Evolutionary conservation across 1,140 invertebrate genomes (phyloP), one percentile per base, ranked within the genome.

Genomic region (Dermatophagoides farinae): DNA sequence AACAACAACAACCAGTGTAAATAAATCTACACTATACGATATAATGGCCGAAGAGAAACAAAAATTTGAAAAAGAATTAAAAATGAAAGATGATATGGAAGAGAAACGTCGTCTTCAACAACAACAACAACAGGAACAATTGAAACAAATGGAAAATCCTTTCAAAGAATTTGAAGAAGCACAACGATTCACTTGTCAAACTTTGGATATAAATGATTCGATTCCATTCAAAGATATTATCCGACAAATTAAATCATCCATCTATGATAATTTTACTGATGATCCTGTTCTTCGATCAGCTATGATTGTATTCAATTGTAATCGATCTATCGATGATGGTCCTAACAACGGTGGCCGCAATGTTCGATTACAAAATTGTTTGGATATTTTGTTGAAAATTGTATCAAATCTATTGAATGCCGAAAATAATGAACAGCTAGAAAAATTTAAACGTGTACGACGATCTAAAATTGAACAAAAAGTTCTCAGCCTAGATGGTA

Each of bases 241-340:
- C 6, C 1, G 44, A 4, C 9, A 50, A 50, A 50, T 60, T 10
- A 49, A 50, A 18, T 25, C 18, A 22, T 40, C 47, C 25, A 60
- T 60, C 38, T 47, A 23, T 25, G 40, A 23, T 16, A 60, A 49
- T 50, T 49, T 50, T 38, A 16, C 37, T 25, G 47, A 60, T 23
- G 58, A 60, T 49, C 22, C 39, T 14, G 52, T 40, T 40, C 38
- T 60, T 14, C n/a, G 22, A n/a, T 60, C 50, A 38, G 43, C 44
- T 2, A 47, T 60, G 43, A 52, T 49, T 37, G 2, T 60, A 20
- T 37, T 60, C n/a, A 60, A 60, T 52, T 50, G 58, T 41, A 60
- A 60, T 41, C 38, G 22, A 1, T 38, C 18, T 20, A 51, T 60
- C 38, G 31, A 16, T 39, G 6, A 60, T 18, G 46, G 52, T 39